Conservation (phyloP, 2,113 vertebrate genomes). For the Pachyramphus minor region DNA sequence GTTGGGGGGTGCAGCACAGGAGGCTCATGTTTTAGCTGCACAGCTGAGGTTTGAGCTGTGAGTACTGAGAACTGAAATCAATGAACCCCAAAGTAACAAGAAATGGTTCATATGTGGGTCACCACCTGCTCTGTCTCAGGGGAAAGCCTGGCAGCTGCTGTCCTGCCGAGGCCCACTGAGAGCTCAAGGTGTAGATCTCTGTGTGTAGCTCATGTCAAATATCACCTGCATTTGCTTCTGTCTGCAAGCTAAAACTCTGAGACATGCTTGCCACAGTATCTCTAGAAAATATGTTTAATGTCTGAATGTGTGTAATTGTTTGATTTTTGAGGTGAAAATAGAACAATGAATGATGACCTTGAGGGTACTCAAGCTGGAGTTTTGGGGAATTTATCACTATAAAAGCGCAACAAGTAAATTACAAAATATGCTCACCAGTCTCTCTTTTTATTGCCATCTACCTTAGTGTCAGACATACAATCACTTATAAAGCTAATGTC, state of each 20-base stretch:
- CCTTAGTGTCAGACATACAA: not conserved
- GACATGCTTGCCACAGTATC: not conserved
- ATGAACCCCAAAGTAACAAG: not conserved
- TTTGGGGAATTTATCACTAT: not conserved
- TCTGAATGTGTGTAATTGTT: not conserved
- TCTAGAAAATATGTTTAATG: not conserved
- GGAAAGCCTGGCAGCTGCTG: not conserved
- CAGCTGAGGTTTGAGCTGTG: not conserved
- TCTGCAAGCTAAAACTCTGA: not conserved
- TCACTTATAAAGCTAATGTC: not conserved
- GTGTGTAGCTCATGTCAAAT: not conserved
- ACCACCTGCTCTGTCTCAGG: constrained; percentile 10
- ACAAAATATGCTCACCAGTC: not conserved
- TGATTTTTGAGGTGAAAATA: not conserved
- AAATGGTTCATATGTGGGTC: not conserved
- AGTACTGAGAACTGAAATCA: not conserved
- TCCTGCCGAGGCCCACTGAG: not conserved
- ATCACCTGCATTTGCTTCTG: not conserved
- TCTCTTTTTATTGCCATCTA: not conserved
- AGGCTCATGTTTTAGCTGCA: not conserved
- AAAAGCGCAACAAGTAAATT: not conserved
- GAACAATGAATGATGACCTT: not conserved
- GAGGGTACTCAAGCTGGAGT: not conserved
- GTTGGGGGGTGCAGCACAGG: not conserved
- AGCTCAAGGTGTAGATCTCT: not conserved